phyloP scores from a whole-genome alignment of 92 coral and sea anemone species.

The Umimayanthus kanabou region DNA sequence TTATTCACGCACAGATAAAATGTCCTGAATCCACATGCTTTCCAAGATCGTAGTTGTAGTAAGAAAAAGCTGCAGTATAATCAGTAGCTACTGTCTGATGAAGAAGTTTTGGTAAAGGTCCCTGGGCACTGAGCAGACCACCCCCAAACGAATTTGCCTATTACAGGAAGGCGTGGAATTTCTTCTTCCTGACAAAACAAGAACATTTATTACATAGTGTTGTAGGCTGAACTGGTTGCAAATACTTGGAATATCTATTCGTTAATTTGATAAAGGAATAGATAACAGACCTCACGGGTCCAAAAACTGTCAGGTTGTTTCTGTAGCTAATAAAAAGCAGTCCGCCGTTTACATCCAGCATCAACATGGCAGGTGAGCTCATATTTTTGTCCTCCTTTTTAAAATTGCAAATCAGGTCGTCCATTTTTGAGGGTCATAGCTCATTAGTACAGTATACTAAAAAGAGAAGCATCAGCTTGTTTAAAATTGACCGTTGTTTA shows the following conservation, averaged over 20 bases:
- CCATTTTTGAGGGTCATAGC: background rate
- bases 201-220: conserved; percentile 3
- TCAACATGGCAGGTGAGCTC: background rate
- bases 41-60: background rate
- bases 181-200: background rate
- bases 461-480: background rate
- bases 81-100: background rate
- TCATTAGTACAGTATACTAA: background rate
- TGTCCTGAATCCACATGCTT: background rate
- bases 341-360: background rate
- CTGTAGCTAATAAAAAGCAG: conserved; percentile 13
- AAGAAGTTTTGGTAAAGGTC: background rate
- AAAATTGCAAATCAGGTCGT: background rate
- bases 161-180: conserved; percentile 19
- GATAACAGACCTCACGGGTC: conserved; percentile 25
- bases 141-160: background rate
- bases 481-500: background rate
- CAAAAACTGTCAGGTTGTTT: conserved; percentile 24
- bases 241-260: conserved; percentile 15
- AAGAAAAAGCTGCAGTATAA: conserved; percentile 15
- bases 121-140: background rate
- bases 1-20: conserved; percentile 11
- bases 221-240: conserved; percentile 2
- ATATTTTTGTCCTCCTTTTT: background rate
- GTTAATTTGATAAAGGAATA: conserved; percentile 6